Conservation (phyloP, 1,140 invertebrate species). For the Platorchestia sp. region DNA sequence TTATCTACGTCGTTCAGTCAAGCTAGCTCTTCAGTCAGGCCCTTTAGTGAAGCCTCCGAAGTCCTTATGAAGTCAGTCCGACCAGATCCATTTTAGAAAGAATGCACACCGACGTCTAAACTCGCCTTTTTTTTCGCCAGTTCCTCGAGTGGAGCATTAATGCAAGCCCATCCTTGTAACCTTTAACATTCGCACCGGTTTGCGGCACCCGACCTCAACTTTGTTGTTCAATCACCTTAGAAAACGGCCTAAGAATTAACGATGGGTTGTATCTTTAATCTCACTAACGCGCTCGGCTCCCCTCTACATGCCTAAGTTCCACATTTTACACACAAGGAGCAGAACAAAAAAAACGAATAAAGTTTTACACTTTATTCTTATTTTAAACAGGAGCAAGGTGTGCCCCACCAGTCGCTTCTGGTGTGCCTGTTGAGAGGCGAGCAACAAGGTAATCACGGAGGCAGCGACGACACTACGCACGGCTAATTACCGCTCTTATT, state of each 20-base stretch:
- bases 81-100: background rate
- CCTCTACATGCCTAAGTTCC: no score
- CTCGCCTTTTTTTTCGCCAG: background rate
- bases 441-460: background rate
- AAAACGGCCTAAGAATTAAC: background rate
- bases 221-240: background rate
- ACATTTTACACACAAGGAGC: no score
- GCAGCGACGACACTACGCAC: background rate
- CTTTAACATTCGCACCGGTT: background rate
- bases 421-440: no score
- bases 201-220: background rate
- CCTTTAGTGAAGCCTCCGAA: background rate
- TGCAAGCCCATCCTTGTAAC: background rate
- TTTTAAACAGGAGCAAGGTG: background rate
- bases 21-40: background rate
- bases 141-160: background rate
- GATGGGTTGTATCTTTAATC: no score
- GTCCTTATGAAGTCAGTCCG: background rate
- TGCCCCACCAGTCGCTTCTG: no score
- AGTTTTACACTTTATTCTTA: no score
- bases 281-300: no score
- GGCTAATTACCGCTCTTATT: background rate
- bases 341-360: no score
- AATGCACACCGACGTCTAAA: background rate
- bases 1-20: background rate